A percentile compares a stretch with the other conserved stretches of the same genome.
phyloP scores from a whole-genome alignment of 2,888 invertebrate species.

The Thera obeliscata region DNA sequence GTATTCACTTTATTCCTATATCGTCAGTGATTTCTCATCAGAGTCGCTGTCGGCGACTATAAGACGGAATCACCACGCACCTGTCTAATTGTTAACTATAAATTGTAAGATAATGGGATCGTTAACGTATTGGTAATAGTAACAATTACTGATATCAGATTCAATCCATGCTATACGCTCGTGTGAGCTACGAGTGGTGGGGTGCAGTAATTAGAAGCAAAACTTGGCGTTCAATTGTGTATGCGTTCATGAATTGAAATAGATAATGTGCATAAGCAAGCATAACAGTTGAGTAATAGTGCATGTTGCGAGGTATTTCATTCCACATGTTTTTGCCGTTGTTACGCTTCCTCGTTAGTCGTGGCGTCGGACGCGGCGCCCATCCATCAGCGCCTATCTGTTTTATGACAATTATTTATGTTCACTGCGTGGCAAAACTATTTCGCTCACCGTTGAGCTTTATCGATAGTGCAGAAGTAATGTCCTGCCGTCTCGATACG shows the following conservation, averaged over 20 bases:
- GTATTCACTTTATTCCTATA: slow-evolving; percentile 68
- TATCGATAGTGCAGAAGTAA: slow-evolving; percentile 83
- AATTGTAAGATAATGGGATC: slow-evolving; percentile 59
- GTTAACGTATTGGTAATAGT: slow-evolving; percentile 54
- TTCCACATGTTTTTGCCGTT: slow-evolving; percentile 36
- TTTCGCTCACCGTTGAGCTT: slow-evolving; percentile 83
- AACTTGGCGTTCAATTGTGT: slow-evolving; percentile 17
- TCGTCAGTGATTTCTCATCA: slow-evolving; percentile 66
- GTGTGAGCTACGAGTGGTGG: slow-evolving; percentile 37
- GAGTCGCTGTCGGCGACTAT: slow-evolving; percentile 51
- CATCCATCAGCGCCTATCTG: slow-evolving; percentile 81
- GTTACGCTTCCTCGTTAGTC: slow-evolving; percentile 70
- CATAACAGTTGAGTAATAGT: slow-evolving; percentile 25
- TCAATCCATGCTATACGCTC: slow-evolving; percentile 58
- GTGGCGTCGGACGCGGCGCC: slow-evolving; percentile 52
- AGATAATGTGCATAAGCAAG: slow-evolving; percentile 20
- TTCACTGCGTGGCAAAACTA: slow-evolving; percentile 77
- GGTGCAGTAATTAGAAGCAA: slow-evolving; percentile 22
- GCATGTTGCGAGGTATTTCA: slow-evolving; percentile 39
- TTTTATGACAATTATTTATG: slow-evolving; percentile 84
- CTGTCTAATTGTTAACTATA: slow-evolving; percentile 61
- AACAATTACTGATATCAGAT: slow-evolving; percentile 59
- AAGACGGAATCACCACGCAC: slow-evolving; percentile 52
- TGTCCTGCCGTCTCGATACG: slow-evolving; percentile 80
- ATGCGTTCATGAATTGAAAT: slow-evolving; percentile 18